Conservation (phyloP, 2,888 invertebrate genomes). For the Deilephila elpenor region DNA sequence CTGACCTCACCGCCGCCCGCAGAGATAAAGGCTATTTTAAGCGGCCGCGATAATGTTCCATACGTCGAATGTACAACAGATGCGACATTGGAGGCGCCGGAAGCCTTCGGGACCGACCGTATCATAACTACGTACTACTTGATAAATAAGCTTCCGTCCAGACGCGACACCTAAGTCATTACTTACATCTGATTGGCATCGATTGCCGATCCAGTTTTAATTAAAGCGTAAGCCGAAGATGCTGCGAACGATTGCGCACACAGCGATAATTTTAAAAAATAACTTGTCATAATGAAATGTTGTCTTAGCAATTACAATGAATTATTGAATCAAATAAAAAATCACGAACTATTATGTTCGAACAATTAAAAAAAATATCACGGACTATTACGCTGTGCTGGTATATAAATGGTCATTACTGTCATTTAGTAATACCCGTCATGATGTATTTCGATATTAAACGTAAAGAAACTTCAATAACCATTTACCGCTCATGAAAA, state of each 20-base stretch:
- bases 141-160: slow-evolving; percentile 30
- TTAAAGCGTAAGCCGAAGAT: slow-evolving; percentile 3
- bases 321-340: background rate
- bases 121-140: slow-evolving; percentile 48
- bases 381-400: background rate
- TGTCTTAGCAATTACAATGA: background rate
- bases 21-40: slow-evolving; percentile 83
- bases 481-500: background rate
- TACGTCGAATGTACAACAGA: slow-evolving; percentile 74
- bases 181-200: slow-evolving; percentile 19
- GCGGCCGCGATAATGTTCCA: slow-evolving; percentile 72
- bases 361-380: background rate
- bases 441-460: background rate
- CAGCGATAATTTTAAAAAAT: background rate
- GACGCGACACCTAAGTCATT: slow-evolving; percentile 2
- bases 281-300: background rate
- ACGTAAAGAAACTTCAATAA: background rate
- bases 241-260: background rate
- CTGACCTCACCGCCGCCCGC: slow-evolving; percentile 77
- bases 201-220: background rate
- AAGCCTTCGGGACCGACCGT: slow-evolving; percentile 61
- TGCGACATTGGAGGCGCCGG: slow-evolving; percentile 75
- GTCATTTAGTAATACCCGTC: background rate
- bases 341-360: background rate
- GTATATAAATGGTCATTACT: background rate